Conservation (phyloP, 2,113 vertebrate species). For the Hydrolagus affinis region DNA sequence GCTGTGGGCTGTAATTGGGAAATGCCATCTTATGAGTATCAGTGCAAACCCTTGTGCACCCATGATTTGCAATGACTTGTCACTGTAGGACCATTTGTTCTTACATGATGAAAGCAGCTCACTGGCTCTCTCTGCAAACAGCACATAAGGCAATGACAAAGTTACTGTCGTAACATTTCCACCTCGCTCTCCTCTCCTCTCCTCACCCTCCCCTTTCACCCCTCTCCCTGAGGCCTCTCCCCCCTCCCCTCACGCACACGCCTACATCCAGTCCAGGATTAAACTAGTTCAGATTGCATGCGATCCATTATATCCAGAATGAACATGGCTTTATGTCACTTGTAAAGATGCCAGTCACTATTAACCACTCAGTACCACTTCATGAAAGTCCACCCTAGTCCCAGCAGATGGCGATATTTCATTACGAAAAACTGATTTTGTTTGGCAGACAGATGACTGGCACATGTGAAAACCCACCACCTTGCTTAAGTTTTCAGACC, state of each 20-base stretch:
- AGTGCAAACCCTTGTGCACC: slow-evolving; percentile 59
- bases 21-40: slow-evolving; percentile 69
- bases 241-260: too few species aligned
- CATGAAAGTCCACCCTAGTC: background rate
- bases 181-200: too few species aligned
- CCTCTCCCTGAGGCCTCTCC: too few species aligned
- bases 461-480: too few species aligned
- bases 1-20: slow-evolving; percentile 65
- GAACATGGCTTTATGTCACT: slow-evolving; percentile 15
- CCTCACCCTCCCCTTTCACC: too few species aligned
- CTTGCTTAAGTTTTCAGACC: too few species aligned
- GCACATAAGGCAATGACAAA: slow-evolving; percentile 9
- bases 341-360: slow-evolving; percentile 11
- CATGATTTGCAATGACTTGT: background rate
- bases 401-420: background rate
- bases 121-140: slow-evolving; percentile 2
- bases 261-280: slow-evolving; percentile 4
- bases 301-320: background rate
- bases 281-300: slow-evolving; percentile 8
- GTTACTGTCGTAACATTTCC: background rate
- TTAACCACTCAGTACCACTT: background rate
- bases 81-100: slow-evolving; percentile 16
- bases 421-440: background rate
- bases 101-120: background rate
- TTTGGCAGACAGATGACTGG: too few species aligned